Conservation (phyloP, 2,797 vertebrate genomes). For the Cygnus olor region DNA sequence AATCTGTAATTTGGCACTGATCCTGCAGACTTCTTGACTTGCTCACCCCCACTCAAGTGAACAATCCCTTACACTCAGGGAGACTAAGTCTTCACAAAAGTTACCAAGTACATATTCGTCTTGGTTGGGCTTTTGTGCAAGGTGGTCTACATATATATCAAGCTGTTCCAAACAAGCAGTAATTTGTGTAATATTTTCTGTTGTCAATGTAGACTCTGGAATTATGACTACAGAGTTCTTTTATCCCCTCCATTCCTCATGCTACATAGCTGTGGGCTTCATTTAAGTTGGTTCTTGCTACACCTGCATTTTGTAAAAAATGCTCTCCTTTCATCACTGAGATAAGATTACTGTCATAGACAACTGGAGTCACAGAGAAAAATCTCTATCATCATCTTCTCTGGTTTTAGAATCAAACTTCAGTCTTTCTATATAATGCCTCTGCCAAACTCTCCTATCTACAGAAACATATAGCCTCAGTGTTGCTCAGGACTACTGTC, state of each 20-base stretch:
- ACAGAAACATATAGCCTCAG: not conserved
- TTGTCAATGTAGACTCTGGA: not conserved
- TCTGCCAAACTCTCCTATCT: not conserved
- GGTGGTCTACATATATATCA: not conserved
- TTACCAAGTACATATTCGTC: not conserved
- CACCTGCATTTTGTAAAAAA: not conserved
- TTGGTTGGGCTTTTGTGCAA: not conserved
- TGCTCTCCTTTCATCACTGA: not conserved
- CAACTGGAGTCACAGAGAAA: not conserved
- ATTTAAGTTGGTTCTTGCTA: not conserved
- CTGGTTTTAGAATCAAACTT: conserved; percentile 4
- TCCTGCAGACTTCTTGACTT: not conserved
- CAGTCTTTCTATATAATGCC: not conserved
- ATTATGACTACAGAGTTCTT: not conserved
- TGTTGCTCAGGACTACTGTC: not conserved
- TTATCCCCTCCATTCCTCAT: not conserved
- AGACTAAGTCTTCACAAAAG: not conserved
- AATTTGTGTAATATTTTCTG: not conserved
- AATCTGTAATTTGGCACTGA: not conserved
- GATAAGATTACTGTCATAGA: not conserved
- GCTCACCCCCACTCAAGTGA: not conserved
- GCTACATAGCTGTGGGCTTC: not conserved
- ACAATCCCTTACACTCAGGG: not conserved
- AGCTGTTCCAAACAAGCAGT: not conserved
- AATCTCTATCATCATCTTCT: not conserved